A percentile compares a stretch with the other conserved stretches of the same genome.
Evolutionary conservation across 2,888 invertebrate species (phyloP).

Genomic region (Lasioglossum zephyrum): DNA sequence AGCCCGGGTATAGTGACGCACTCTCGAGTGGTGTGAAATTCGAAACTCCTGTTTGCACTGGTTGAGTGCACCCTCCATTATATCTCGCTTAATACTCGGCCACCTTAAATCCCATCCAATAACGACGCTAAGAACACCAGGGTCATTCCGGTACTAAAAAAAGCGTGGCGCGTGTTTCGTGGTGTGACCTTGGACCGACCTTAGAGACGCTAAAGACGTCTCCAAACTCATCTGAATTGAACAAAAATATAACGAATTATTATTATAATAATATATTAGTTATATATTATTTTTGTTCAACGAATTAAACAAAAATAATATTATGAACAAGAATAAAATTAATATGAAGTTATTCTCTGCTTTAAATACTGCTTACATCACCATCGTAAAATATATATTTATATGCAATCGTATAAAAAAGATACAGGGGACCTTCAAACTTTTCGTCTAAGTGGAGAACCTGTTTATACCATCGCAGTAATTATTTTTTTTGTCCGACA

Average conservation of each 20-base stretch:
- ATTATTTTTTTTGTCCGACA: neutral
- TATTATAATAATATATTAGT: no score
- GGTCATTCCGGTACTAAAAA: neutral
- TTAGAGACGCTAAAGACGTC: neutral
- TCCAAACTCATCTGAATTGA: neutral
- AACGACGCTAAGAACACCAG: neutral
- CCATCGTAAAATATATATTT: neutral
- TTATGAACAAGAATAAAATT: no score
- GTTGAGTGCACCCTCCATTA: conserved; percentile 15
- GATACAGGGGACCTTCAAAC: neutral
- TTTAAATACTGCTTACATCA: neutral
- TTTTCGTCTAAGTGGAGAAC: neutral
- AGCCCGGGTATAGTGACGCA: neutral
- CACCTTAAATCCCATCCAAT: neutral
- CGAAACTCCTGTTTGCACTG: neutral
- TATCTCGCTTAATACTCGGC: neutral
- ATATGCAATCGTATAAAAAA: neutral
- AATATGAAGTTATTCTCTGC: neutral
- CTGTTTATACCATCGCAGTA: neutral
- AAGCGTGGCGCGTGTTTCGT: neutral
- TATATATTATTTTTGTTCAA: no score
- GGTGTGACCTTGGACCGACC: neutral
- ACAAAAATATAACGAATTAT: no score
- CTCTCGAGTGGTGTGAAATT: conserved; percentile 7
- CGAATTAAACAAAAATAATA: neutral